Base-by-base conservation (phyloP, 2,113 vertebrate genomes). In the Picathartes gymnocephalus region DNA sequence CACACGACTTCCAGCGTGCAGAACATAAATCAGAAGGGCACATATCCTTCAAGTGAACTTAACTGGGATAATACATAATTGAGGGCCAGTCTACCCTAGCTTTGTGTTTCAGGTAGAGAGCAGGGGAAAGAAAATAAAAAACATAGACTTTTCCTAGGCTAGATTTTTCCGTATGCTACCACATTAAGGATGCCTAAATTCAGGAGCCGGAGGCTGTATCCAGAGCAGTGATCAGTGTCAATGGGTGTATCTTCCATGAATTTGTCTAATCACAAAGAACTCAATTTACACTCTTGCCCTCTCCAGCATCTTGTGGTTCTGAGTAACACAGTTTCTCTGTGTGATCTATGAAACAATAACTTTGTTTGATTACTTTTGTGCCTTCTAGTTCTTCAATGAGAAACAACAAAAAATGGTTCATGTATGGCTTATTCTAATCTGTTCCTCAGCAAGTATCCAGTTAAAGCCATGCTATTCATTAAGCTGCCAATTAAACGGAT, bases 401-500 rank as follows among this genome's bases (percentile, higher is more conserved):
- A 81, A 91, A 62, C 28, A 77, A 30, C 5, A 16, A 78, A 33
- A 81, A 76, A 30, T 47, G 72, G 14, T 64, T 87, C 15, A 39
- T 1, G 2, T 62, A 13, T 35, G 39, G 39, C 44, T 85, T 71
- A 66, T 50, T 95, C 37, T 73, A 37, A 73, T 84, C 40, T 81
- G 27, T 76, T 95, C 71, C 40, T 6, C 11, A 47, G 42, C 33
- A 84, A 81, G 37, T 70, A 73, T 37, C 31, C 33, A 77, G 15
- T 92, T 83, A 86, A 88, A 88, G 40, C 44, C 22, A 54, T 13
- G 28, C 42, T 83, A 47, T 70, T 92, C 12, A 35, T 93, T 82
- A 83, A 73, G 76, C 37, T 83, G 60, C 33, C 81, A 78, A 7
- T 86, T 92, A 86, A 92, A 50, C 78, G 35, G 39, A 66, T 91